Evolutionary conservation across 2,797 vertebrate genomes (phyloP).

Genomic region (Chelonia mydas): DNA sequence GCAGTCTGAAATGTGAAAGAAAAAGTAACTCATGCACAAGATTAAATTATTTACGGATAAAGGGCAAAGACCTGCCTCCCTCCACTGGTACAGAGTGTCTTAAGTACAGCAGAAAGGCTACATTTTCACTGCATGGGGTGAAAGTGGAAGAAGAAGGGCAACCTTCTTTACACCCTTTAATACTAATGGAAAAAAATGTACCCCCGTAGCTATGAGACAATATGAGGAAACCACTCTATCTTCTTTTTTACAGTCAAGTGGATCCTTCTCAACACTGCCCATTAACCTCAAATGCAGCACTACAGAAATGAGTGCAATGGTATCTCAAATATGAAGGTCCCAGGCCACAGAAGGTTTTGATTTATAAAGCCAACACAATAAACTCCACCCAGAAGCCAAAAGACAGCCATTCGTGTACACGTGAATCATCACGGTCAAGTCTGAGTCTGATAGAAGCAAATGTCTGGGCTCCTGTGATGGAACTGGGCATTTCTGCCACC

Average conservation of each 20-base stretch:
- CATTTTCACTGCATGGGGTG: not conserved
- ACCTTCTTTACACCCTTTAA: not conserved
- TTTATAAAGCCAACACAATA: not conserved
- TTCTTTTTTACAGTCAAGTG: not conserved
- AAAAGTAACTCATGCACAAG: not conserved
- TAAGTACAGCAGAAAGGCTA: not conserved
- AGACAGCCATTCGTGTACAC: not conserved
- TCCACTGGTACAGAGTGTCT: not conserved
- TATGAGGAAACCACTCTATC: not conserved
- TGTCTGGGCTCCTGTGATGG: not conserved
- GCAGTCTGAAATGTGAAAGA: not conserved
- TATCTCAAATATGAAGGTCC: not conserved
- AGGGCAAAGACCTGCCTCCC: not conserved
- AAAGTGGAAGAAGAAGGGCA: not conserved
- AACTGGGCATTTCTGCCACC: not conserved
- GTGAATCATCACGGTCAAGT: not conserved
- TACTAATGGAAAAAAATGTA: not conserved
- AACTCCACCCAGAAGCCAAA: not conserved
- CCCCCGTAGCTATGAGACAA: not conserved
- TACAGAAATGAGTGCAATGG: not conserved
- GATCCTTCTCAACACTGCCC: not conserved
- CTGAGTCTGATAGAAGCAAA: not conserved
- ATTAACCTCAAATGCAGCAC: not conserved
- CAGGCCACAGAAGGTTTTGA: not conserved
- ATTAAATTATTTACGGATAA: not conserved